Percentiles rank a stretch among this genome's conserved stretches.
phyloP scores from a whole-genome alignment of 2,797 vertebrate genomes.

The Poeciliopsis paucimaculata region DNA sequence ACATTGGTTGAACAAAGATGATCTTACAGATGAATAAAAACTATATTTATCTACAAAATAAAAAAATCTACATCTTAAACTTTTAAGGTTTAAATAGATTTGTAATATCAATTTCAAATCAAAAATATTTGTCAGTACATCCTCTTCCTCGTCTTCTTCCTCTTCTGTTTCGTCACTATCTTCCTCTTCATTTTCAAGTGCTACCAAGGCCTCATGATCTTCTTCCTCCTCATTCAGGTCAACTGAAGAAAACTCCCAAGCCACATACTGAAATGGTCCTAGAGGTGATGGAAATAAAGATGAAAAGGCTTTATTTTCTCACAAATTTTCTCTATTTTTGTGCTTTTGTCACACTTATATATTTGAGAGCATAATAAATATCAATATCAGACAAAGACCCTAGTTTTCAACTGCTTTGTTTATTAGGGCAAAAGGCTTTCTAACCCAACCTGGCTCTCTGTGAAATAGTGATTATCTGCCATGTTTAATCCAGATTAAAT shows the following conservation, averaged over 20 bases:
- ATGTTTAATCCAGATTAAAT: background rate
- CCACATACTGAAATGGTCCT: slow-evolving; percentile 84
- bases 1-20: slow-evolving; percentile 31
- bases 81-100: background rate
- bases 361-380: background rate
- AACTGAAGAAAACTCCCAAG: slow-evolving; percentile 77
- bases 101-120: background rate
- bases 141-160: slow-evolving; percentile 51
- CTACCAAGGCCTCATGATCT: slow-evolving; percentile 78
- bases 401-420: background rate
- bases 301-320: background rate
- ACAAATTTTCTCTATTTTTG: background rate
- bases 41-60: slow-evolving; percentile 2
- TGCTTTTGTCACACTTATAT: background rate
- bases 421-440: background rate
- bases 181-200: slow-evolving; percentile 68
- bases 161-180: slow-evolving; percentile 53
- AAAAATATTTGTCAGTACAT: slow-evolving; percentile 1
- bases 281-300: background rate
- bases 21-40: background rate
- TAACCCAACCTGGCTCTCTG: background rate
- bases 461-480: background rate
- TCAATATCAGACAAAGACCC: background rate
- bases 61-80: background rate
- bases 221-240: slow-evolving; percentile 88